phyloP scores from a whole-genome alignment of 2,888 invertebrate genomes.

The Theretra japonica region DNA sequence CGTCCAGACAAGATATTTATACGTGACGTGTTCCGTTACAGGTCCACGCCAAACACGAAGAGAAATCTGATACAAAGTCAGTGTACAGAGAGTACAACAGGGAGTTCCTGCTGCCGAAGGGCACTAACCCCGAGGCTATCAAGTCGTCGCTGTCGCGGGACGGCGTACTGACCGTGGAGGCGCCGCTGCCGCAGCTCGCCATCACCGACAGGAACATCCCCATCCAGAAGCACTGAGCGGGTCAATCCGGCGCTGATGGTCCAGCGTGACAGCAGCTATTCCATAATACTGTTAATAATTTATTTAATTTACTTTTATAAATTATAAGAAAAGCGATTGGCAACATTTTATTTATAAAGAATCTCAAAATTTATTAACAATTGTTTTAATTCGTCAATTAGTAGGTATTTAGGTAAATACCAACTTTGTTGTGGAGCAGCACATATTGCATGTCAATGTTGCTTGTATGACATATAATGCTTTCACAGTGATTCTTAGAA shows the following conservation, averaged over 20 bases:
- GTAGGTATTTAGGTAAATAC: slow-evolving; percentile 54
- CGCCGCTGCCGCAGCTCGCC: slow-evolving; percentile 95
- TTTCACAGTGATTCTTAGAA: slow-evolving; percentile 70
- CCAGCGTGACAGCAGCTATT: slow-evolving; percentile 74
- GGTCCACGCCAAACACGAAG: slow-evolving; percentile 99
- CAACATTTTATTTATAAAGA: slow-evolving; percentile 78
- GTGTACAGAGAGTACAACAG: slow-evolving; percentile 99
- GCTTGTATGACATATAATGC: slow-evolving; percentile 66
- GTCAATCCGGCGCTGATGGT: slow-evolving; percentile 50
- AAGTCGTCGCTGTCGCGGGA: slow-evolving; percentile 98
- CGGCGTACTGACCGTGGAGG: slow-evolving; percentile 98
- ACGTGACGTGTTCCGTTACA: slow-evolving; percentile 71
- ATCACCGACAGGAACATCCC: slow-evolving; percentile 93
- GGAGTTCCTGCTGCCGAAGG: slow-evolving; percentile 98
- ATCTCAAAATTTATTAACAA: slow-evolving; percentile 77
- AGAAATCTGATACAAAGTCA: slow-evolving; percentile 97
- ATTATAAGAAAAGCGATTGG: slow-evolving; percentile 74
- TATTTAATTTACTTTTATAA: slow-evolving; percentile 81
- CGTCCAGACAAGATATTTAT: slow-evolving; percentile 41
- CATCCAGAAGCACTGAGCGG: slow-evolving; percentile 86
- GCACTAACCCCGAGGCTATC: slow-evolving; percentile 98
- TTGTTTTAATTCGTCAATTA: slow-evolving; percentile 61
- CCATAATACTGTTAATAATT: slow-evolving; percentile 82
- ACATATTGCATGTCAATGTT: slow-evolving; percentile 64
- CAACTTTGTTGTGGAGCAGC: slow-evolving; percentile 58